These are phyloP conservation scores for Dinothrombium tinctorium DNA, from an alignment of 1,140 invertebrate genomes.

Conservation along the genomic window DNA sequence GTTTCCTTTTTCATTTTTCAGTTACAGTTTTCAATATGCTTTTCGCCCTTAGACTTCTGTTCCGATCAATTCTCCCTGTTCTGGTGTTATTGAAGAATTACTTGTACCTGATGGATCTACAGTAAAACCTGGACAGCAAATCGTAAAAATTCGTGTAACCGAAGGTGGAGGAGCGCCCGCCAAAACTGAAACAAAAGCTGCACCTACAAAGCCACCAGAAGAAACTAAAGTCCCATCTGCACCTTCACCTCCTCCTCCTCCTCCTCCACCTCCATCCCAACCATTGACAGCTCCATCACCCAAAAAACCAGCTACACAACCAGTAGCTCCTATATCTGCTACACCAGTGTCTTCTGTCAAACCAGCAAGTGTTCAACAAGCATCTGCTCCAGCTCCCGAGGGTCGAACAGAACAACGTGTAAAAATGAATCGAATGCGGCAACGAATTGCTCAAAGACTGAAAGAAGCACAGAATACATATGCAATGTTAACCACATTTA, in stretches of 20 bases:
- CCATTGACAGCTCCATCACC: slow-evolving; percentile 21
- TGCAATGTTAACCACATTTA: slow-evolving; percentile 98
- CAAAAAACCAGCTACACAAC: slow-evolving; percentile 17
- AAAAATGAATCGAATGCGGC: slow-evolving; percentile 96
- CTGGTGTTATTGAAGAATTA: slow-evolving; percentile 63
- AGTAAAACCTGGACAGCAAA: slow-evolving; percentile 57
- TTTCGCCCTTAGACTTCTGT: slow-evolving; percentile 44
- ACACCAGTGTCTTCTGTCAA: slow-evolving; percentile 17
- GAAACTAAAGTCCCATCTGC: no score
- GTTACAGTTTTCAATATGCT: no score
- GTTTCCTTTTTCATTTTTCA: no score
- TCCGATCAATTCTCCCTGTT: slow-evolving; percentile 61
- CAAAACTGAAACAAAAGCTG: slow-evolving; percentile 12
- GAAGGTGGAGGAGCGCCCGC: slow-evolving; percentile 20
- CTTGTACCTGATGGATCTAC: slow-evolving; percentile 69
- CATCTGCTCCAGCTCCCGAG: slow-evolving; percentile 6
- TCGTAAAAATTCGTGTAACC: slow-evolving; percentile 48
- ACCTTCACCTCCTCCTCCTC: slow-evolving; percentile 19
- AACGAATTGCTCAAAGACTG: slow-evolving; percentile 74
- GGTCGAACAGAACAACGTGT: slow-evolving; percentile 67
- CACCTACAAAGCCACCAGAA: slow-evolving; percentile 19
- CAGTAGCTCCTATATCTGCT: slow-evolving; percentile 18
- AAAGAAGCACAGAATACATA: slow-evolving; percentile 97
- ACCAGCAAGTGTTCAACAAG: slow-evolving; percentile 7
- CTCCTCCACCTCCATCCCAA: slow-evolving; percentile 24